Base-by-base conservation (phyloP, 2,113 vertebrate genomes). In the Brachyhypopomus occidentalis region DNA sequence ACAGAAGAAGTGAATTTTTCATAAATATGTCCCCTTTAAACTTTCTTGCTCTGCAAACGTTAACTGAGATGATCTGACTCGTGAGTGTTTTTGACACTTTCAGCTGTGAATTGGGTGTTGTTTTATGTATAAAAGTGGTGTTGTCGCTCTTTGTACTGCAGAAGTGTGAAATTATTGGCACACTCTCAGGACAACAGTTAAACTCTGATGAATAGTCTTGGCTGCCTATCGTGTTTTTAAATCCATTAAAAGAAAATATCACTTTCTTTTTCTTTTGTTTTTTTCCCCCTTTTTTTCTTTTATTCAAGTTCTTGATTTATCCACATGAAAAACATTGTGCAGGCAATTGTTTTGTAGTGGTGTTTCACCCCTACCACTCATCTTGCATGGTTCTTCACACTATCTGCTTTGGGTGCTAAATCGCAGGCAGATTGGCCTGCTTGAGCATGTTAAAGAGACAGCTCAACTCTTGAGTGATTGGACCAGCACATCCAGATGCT, bases 401-500 rank as follows among this genome's bases (percentile, higher is more conserved):
- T 41, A 20, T 52, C 19, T 23, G 48, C 5, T n/a, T 2, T 56
- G 22, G 9, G 52, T 69, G 38, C 17, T 70, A 52, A 41, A 30
- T 30, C 30, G 1, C 30, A 30, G 1, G 30, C 30, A 30, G 30
- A 30, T 30, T 30, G 30, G 23, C 9, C 52, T 17, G 38, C n/a
- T 77, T 66, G 25, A 77, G 11, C 22, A 22, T 23, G 64, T 71
- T 70, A 62, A 48, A 79, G 45, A 60, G 55, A 1, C 59, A 36
- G 64, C 56, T 78, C 22, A 41, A 59, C 55, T 63, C 27, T 14
- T 69, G 14, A 38, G 56, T 8, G 36, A 83, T 72, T 52, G 7
- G 23, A 30, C 79, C 88, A 78, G 81, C 85, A 80, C 67, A 76
- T 75, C 78, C 81, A 16, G 79, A 69, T 87, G 84, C 86, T 88